These are phyloP conservation scores for Campylorhamphus procurvoides DNA, from an alignment of 2,113 vertebrate genomes.

Conservation along the genomic window DNA sequence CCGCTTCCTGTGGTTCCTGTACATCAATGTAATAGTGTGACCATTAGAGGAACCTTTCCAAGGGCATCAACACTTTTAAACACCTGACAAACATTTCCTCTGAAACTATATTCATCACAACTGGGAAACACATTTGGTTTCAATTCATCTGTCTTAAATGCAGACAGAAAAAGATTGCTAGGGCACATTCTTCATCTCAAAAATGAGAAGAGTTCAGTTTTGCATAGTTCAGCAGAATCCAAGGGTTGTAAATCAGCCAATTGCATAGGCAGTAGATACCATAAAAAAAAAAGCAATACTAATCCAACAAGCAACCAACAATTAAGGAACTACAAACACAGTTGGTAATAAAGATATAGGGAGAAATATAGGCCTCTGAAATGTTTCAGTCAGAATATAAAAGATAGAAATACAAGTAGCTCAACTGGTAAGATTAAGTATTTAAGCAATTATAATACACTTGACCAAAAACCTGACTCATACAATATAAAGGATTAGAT, in stretches of 20 bases:
- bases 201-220: not conserved
- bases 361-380: not conserved
- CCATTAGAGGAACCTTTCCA: not conserved
- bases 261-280: not conserved
- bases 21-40: accelerated
- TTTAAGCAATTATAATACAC: not conserved
- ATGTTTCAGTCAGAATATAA: not conserved
- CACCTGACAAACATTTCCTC: not conserved
- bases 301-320: not conserved
- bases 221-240: not conserved
- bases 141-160: not conserved
- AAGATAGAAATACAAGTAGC: not conserved
- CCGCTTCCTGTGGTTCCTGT: not conserved
- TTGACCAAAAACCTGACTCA: not conserved
- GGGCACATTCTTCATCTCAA: not conserved
- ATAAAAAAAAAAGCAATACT: not conserved
- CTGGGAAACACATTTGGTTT: not conserved
- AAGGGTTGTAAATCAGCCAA: not conserved
- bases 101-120: not conserved
- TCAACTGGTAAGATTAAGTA: not conserved
- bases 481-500: not conserved
- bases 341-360: not conserved
- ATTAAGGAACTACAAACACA: not conserved
- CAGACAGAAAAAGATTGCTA: not conserved
- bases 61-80: not conserved